Conservation (phyloP, 2,888 invertebrate genomes). For the Drosophila cracens region DNA sequence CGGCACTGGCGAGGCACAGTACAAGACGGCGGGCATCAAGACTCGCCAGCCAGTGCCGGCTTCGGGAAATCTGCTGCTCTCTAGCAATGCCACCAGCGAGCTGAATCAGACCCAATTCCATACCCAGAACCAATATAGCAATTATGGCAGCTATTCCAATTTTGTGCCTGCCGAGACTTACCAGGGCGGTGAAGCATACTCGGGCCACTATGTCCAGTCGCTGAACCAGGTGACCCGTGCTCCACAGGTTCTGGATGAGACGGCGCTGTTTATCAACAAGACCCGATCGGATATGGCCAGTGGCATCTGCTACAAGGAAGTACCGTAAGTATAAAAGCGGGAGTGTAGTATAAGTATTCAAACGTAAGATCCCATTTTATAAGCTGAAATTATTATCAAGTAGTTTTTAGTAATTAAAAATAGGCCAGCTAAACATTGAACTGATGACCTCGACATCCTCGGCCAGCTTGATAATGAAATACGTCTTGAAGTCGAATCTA, state of each 20-base stretch:
- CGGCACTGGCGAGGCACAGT: constrained; percentile 59
- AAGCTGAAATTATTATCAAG: constrained; percentile 38
- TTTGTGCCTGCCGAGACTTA: constrained; percentile 75
- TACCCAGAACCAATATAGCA: constrained; percentile 21
- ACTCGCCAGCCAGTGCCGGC: constrained; percentile 71
- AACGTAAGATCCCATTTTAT: constrained; percentile 4
- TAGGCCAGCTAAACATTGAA: constrained; percentile 56
- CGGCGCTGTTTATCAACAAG: constrained; percentile 82
- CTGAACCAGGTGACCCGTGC: constrained; percentile 82
- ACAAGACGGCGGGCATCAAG: constrained; percentile 81
- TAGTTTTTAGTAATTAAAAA: constrained; percentile 40
- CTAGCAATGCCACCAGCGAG: constrained; percentile 52
- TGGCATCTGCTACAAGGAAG: constrained; percentile 84
- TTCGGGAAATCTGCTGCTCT: constrained; percentile 54
- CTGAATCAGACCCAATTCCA: constrained; percentile 19
- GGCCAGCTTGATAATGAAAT: constrained; percentile 63
- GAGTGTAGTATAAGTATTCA: not conserved
- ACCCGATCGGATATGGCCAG: constrained; percentile 83
- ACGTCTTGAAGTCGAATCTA: constrained; percentile 43
- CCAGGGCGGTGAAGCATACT: constrained; percentile 51
- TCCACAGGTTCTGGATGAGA: constrained; percentile 77
- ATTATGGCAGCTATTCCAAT: constrained; percentile 21
- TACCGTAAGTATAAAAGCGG: constrained; percentile 81
- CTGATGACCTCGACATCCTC: constrained; percentile 73
- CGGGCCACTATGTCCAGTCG: constrained; percentile 61